Conservation (phyloP, 1,140 invertebrate genomes). For the Heliconius congener region DNA sequence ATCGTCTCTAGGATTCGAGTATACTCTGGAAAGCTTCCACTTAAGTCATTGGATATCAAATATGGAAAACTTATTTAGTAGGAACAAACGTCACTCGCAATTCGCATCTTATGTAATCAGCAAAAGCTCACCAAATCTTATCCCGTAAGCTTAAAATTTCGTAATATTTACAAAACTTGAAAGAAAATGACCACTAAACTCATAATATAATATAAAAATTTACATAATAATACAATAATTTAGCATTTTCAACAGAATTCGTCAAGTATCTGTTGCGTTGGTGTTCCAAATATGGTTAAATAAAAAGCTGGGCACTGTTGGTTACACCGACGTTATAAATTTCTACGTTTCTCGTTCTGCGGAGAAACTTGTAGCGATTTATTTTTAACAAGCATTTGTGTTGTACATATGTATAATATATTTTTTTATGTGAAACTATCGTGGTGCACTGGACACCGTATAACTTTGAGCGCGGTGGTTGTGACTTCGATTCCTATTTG, state of each 20-base stretch:
- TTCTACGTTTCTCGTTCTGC: slow-evolving; percentile 5
- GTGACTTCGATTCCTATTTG: no score
- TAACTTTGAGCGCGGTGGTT: no score
- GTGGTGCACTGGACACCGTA: no score
- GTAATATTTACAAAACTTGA: slow-evolving; percentile 12
- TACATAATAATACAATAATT: slow-evolving; percentile 10
- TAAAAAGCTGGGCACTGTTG: slow-evolving; percentile 1
- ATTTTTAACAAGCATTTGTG: not conserved
- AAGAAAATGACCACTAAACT: not conserved
- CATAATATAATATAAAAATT: slow-evolving; percentile 12
- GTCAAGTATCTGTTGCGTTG: slow-evolving; percentile 13
- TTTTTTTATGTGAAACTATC: no score
- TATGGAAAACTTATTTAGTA: no score
- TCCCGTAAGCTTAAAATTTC: not conserved
- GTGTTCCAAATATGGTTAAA: slow-evolving; percentile 22
- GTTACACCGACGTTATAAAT: not conserved
- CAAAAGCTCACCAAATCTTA: not conserved
- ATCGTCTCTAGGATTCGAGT: no score
- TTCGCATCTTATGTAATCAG: not conserved
- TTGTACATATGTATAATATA: no score
- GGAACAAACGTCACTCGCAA: not conserved
- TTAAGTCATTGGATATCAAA: no score
- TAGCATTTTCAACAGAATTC: not conserved
- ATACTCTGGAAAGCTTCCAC: no score
- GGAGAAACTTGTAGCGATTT: slow-evolving; percentile 10